Conservation (phyloP, 2,113 vertebrate genomes). For the Cyanoramphus novaezelandiae region DNA sequence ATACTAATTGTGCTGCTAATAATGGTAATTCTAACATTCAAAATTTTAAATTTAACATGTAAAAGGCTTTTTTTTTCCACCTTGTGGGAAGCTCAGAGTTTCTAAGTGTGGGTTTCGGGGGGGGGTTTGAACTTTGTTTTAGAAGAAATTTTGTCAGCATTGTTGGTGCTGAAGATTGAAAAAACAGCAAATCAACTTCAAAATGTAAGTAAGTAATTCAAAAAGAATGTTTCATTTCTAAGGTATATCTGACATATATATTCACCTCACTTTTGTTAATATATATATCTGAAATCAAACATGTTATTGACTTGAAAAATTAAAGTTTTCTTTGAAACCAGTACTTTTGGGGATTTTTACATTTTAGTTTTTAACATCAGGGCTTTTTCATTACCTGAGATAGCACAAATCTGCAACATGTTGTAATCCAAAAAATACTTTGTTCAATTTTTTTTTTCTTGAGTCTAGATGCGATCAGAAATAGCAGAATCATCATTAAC, state of each 20-base stretch:
- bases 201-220: not conserved
- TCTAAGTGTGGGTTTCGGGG: not conserved
- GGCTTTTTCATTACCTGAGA: not conserved
- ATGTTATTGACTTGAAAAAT: not conserved
- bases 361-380: not conserved
- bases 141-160: not conserved
- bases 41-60: not conserved
- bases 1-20: not conserved
- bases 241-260: not conserved
- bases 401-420: not conserved
- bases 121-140: not conserved
- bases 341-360: not conserved
- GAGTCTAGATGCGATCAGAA: not conserved
- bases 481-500: not conserved
- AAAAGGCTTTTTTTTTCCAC: not conserved
- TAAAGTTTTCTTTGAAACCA: not conserved
- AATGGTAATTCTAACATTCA: not conserved
- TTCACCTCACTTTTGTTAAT: not conserved
- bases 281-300: not conserved
- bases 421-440: not conserved
- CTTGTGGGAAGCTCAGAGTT: not conserved
- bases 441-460: fast-evolving
- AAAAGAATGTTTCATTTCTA: not conserved
- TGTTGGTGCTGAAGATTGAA: not conserved
- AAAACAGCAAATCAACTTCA: not conserved